Conservation (phyloP, 2,888 invertebrate genomes). For the Seladonia tumulorum region DNA sequence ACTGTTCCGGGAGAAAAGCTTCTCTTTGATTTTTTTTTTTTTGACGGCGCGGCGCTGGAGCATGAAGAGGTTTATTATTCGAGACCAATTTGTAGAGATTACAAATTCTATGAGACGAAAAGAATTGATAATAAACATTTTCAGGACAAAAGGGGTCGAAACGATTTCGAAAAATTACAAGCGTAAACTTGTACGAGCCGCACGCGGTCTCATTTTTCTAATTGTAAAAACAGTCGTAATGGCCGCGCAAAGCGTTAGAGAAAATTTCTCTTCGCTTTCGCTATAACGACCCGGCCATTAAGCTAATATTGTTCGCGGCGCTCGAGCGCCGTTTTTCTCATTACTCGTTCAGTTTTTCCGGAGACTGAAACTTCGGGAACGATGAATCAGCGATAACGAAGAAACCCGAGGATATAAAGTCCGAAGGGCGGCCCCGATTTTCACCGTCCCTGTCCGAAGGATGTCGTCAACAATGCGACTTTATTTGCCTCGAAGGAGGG, state of each 20-base stretch:
- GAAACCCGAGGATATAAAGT: conserved; percentile 3
- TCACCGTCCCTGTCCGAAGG: conserved; percentile 31
- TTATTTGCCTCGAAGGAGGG: conserved; percentile 44
- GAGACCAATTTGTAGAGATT: neutral
- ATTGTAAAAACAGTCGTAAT: neutral
- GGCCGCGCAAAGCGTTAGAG: neutral
- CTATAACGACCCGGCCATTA: neutral
- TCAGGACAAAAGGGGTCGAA: neutral
- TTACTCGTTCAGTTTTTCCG: neutral
- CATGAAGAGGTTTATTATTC: neutral
- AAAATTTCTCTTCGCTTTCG: neutral
- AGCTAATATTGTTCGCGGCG: neutral
- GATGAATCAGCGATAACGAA: conserved; percentile 6
- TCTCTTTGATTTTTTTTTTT: neutral
- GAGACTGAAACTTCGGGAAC: neutral
- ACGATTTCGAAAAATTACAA: neutral
- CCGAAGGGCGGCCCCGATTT: conserved; percentile 26
- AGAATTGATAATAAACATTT: neutral
- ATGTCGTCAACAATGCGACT: conserved; percentile 46
- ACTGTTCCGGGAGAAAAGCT: neutral
- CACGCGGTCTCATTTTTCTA: neutral
- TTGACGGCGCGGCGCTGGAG: neutral
- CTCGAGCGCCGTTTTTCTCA: neutral
- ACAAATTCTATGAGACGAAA: neutral
- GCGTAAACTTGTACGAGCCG: no score